Percentiles rank a stretch among this genome's conserved stretches.
phyloP scores from a whole-genome alignment of 1,140 invertebrate species.

The Monomorium pharaonis region DNA sequence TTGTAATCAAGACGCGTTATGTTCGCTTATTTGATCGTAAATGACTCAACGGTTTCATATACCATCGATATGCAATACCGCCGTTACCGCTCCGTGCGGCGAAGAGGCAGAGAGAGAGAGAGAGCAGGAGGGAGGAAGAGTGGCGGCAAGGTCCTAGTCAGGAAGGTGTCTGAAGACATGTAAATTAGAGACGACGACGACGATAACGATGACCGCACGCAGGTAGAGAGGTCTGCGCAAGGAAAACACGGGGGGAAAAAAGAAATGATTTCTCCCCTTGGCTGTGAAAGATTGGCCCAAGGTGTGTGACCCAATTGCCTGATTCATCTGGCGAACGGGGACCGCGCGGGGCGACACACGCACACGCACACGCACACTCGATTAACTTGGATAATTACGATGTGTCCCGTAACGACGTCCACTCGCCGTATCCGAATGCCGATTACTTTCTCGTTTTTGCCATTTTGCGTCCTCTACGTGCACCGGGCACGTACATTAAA shows the following conservation, averaged over 20 bases:
- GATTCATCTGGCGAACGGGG: slow-evolving; percentile 27
- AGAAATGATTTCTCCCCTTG: slow-evolving; percentile 18
- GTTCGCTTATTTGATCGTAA: slow-evolving; percentile 52
- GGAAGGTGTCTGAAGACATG: not conserved
- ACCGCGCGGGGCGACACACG: not conserved
- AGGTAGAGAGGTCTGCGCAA: not conserved
- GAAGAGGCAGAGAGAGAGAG: not conserved
- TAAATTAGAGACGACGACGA: not conserved
- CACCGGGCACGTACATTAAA: not conserved
- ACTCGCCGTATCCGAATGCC: slow-evolving; percentile 12
- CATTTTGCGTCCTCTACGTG: slow-evolving; percentile 18
- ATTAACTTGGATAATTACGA: slow-evolving; percentile 57
- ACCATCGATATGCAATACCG: slow-evolving; percentile 18
- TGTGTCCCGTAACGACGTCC: slow-evolving; percentile 22
- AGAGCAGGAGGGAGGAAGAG: not conserved
- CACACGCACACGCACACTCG: slow-evolving; percentile 3
- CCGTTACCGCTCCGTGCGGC: slow-evolving; percentile 14
- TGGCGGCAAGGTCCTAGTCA: too few relatives aligned
- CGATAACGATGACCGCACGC: too few relatives aligned
- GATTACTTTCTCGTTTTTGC: slow-evolving; percentile 59
- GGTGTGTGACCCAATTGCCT: slow-evolving; percentile 43
- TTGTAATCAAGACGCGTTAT: slow-evolving; percentile 51
- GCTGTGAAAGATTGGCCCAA: slow-evolving; percentile 10
- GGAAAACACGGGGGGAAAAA: not conserved
- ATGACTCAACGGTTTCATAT: slow-evolving; percentile 49